Conservation (phyloP, 2,888 invertebrate genomes). For the Baccha elongata region DNA sequence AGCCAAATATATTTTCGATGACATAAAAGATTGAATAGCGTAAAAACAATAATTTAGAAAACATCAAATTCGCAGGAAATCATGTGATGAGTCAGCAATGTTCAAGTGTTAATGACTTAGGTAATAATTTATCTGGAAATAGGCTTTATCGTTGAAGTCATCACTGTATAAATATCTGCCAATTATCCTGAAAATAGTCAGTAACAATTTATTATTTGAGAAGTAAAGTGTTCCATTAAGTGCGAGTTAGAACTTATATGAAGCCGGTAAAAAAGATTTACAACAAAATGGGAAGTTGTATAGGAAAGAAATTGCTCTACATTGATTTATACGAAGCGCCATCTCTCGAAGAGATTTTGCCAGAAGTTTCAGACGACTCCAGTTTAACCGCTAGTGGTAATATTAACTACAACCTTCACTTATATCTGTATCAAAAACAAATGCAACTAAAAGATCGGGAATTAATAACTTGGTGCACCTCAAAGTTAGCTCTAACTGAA, state of each 20-base stretch:
- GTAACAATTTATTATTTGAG: too few species aligned
- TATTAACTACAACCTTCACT: slow-evolving; percentile 72
- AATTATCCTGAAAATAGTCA: too few species aligned
- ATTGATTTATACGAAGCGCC: slow-evolving; percentile 19
- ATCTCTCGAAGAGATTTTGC: slow-evolving; percentile 25
- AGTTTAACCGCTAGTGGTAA: not conserved
- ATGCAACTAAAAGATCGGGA: slow-evolving; percentile 75
- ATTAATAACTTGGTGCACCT: slow-evolving; percentile 76
- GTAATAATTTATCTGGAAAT: too few species aligned
- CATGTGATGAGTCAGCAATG: too few species aligned
- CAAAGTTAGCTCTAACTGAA: slow-evolving; percentile 77
- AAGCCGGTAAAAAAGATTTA: not conserved
- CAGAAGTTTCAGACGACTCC: not conserved
- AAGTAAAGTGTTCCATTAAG: too few species aligned
- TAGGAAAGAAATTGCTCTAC: not conserved
- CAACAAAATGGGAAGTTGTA: slow-evolving; percentile 46
- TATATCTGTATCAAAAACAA: slow-evolving; percentile 77
- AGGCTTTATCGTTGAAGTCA: too few species aligned
- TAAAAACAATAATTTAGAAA: too few species aligned
- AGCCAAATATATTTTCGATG: too few species aligned
- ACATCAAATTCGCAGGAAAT: too few species aligned
- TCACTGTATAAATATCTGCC: too few species aligned
- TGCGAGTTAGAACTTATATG: not conserved
- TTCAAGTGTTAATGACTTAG: too few species aligned
- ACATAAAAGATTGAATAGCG: too few species aligned